These are phyloP conservation scores for Campylomormyrus numenius DNA, from an alignment of 2,113 vertebrate genomes.

Conservation along the genomic window DNA sequence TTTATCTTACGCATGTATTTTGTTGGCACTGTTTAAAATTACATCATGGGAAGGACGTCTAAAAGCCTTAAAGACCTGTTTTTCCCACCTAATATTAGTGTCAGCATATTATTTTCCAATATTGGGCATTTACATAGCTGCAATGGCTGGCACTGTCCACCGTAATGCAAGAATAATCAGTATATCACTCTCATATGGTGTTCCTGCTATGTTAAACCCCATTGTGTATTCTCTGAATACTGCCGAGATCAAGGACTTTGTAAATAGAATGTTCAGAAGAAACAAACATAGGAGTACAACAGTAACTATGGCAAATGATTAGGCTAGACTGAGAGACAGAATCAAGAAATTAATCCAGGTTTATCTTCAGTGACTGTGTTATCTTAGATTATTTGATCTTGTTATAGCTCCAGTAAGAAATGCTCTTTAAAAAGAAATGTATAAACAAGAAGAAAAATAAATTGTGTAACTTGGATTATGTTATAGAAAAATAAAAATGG, in stretches of 20 bases:
- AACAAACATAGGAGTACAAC: not conserved
- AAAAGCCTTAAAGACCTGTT: not conserved
- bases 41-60: slow-evolving; percentile 24
- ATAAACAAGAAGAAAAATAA: not conserved
- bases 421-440: not conserved
- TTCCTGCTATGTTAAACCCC: not conserved
- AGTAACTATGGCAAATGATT: not conserved
- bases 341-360: too few species aligned
- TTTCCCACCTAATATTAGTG: not conserved
- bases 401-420: not conserved
- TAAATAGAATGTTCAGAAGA: not conserved
- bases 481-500: not conserved
- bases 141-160: not conserved
- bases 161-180: slow-evolving; percentile 17
- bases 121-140: not conserved
- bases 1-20: slow-evolving; percentile 37
- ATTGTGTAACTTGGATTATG: not conserved
- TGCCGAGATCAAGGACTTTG: not conserved
- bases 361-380: too few species aligned
- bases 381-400: not conserved
- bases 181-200: not conserved
- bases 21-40: slow-evolving; percentile 32
- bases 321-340: not conserved
- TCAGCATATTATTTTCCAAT: slow-evolving; percentile 25
- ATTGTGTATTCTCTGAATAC: not conserved